Evolutionary conservation across 2,888 invertebrate genomes (phyloP).

Genomic region (Scaptomyza caliginosa): DNA sequence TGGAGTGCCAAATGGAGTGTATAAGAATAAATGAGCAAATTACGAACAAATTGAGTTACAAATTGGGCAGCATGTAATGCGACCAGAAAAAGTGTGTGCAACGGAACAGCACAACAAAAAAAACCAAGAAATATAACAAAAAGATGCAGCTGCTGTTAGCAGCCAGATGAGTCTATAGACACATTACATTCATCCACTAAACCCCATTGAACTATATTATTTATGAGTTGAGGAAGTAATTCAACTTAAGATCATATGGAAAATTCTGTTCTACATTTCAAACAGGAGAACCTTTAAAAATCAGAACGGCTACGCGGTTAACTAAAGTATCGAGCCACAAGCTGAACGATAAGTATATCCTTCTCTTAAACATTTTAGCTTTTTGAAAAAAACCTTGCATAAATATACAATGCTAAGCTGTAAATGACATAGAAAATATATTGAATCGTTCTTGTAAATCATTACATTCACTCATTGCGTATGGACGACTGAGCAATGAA

Average conservation of each 20-base stretch:
- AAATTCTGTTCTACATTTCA: no score
- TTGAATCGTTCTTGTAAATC: constrained; percentile 27
- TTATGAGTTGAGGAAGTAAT: no score
- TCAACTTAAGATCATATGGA: no score
- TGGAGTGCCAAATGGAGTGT: constrained; percentile 61
- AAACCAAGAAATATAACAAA: neutral
- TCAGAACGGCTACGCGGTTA: no score
- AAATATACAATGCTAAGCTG: neutral
- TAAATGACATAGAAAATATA: constrained; percentile 2
- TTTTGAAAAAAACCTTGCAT: constrained; percentile 22
- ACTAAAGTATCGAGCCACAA: no score
- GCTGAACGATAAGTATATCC: no score
- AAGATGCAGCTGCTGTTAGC: constrained; percentile 13
- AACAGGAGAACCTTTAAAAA: no score
- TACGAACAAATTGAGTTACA: constrained; percentile 62
- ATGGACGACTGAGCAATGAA: constrained; percentile 43
- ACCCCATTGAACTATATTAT: neutral
- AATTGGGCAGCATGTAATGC: constrained; percentile 51
- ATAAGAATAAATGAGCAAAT: constrained; percentile 70
- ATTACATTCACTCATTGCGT: constrained; percentile 34
- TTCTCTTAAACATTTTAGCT: neutral
- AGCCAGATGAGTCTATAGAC: constrained; percentile 24
- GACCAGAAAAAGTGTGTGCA: neutral
- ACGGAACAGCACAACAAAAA: neutral
- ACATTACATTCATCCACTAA: constrained; percentile 9